Evolutionary conservation across 2,113 vertebrate species (phyloP).

Genomic region (Melanerpes aurifrons): DNA sequence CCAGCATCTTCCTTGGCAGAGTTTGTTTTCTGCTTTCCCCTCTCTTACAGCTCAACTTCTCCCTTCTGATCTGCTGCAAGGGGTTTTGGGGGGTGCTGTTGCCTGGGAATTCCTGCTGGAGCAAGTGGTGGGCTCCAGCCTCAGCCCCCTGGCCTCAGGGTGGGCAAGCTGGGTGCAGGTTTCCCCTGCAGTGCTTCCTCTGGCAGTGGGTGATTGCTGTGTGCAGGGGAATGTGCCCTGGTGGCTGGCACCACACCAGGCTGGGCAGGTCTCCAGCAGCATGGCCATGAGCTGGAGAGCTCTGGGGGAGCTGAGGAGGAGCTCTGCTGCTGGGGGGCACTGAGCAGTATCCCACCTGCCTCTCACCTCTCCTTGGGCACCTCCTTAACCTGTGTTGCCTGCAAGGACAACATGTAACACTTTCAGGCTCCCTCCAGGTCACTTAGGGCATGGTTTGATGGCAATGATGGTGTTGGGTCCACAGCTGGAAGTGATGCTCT

Average conservation of each 20-base stretch:
- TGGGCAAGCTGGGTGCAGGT: background rate
- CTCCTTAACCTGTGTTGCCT: background rate
- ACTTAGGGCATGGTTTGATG: too few species aligned
- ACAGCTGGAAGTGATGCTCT: too few species aligned
- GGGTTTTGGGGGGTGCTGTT: background rate
- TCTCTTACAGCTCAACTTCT: background rate
- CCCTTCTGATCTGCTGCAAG: background rate
- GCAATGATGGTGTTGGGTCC: too few species aligned
- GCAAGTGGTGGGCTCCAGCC: background rate
- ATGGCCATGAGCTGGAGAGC: background rate
- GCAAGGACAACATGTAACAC: background rate
- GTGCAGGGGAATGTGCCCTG: background rate
- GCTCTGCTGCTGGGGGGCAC: background rate
- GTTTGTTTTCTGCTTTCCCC: background rate
- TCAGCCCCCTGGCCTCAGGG: background rate
- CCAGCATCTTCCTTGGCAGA: background rate
- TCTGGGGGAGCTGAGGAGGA: background rate
- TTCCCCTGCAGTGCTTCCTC: background rate
- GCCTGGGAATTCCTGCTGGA: background rate
- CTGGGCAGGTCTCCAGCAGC: background rate
- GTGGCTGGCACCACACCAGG: background rate
- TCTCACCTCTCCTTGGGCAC: background rate
- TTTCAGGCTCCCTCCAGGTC: background rate
- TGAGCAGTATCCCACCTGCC: fast-evolving
- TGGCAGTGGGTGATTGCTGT: background rate